These are phyloP conservation scores for Pterophyllum scalare DNA, from an alignment of 2,113 vertebrate species.

Conservation along the genomic window DNA sequence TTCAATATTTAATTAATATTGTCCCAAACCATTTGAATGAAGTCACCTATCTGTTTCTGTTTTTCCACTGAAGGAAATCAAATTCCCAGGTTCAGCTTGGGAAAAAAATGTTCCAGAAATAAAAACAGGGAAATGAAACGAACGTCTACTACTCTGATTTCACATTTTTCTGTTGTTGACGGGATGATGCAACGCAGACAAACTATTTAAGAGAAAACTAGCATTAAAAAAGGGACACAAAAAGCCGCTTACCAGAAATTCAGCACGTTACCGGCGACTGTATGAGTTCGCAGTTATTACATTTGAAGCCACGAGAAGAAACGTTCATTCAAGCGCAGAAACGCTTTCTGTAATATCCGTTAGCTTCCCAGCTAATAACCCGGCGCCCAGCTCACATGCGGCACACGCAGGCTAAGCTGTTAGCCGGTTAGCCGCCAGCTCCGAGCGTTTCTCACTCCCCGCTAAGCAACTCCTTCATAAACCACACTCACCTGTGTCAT, in stretches of 20 bases:
- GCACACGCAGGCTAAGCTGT: slow-evolving; percentile 64
- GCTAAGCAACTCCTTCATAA: neutral
- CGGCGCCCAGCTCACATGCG: slow-evolving; percentile 70
- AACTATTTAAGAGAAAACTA: neutral
- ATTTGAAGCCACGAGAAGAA: neutral
- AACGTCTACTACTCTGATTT: neutral
- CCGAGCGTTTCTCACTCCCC: neutral
- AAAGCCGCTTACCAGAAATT: fast-evolving
- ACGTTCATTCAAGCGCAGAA: neutral
- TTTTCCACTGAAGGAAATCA: neutral
- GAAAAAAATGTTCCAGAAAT: neutral
- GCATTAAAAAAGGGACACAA: neutral
- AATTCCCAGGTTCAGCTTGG: neutral
- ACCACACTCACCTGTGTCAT: slow-evolving; percentile 71
- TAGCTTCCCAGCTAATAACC: slow-evolving; percentile 50
- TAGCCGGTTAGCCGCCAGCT: slow-evolving; percentile 33
- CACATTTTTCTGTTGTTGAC: neutral
- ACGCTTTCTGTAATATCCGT: neutral
- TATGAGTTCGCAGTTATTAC: fast-evolving
- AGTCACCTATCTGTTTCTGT: neutral
- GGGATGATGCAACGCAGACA: slow-evolving; percentile 63
- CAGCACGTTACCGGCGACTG: fast-evolving
- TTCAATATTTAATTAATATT: neutral
- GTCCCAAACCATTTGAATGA: neutral
- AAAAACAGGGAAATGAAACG: neutral